Evolutionary conservation across 2,113 vertebrate genomes (phyloP).

Genomic region (Paramisgurnus dabryanus): DNA sequence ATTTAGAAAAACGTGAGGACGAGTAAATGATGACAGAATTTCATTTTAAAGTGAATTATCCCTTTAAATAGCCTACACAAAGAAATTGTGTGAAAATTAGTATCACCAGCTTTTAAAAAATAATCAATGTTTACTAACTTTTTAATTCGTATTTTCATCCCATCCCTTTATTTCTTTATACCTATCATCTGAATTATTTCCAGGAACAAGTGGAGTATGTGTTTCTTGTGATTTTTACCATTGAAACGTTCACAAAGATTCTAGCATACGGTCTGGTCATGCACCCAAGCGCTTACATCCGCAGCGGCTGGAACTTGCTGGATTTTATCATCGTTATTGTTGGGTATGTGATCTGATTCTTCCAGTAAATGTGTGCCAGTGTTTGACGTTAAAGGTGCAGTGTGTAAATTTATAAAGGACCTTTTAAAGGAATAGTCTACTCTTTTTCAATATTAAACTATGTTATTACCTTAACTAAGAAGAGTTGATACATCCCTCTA

Average conservation of each 20-base stretch:
- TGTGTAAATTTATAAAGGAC: too few species aligned
- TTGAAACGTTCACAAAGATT: slow-evolving; percentile 93
- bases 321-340: slow-evolving; percentile 94
- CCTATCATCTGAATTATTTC: background rate
- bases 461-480: too few species aligned
- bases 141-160: background rate
- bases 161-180: background rate
- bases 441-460: too few species aligned
- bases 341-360: slow-evolving; percentile 73
- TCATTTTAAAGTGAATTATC: background rate
- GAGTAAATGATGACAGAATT: background rate
- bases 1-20: background rate
- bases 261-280: slow-evolving; percentile 90
- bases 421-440: too few species aligned
- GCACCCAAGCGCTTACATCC: slow-evolving; percentile 92
- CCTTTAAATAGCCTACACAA: background rate
- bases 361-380: background rate
- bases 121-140: background rate
- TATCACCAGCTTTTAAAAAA: too few species aligned
- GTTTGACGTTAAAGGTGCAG: too few species aligned
- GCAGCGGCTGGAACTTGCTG: slow-evolving; percentile 92
- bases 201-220: slow-evolving; percentile 93
- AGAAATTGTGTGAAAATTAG: too few species aligned
- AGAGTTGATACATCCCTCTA: too few species aligned
- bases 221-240: slow-evolving; percentile 93